phyloP scores from a whole-genome alignment of 1,140 invertebrate species.

The Apis florea region DNA sequence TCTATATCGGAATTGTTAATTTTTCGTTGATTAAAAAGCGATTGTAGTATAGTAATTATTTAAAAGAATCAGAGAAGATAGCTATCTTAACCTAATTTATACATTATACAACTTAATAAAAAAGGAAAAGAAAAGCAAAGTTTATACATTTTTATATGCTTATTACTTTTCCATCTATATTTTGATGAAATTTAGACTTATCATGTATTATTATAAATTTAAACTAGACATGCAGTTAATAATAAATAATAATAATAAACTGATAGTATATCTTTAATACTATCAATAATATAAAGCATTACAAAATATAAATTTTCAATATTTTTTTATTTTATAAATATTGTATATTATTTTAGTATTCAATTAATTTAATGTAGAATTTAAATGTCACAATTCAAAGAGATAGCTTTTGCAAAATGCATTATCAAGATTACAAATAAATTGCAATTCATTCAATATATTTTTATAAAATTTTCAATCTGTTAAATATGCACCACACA shows the following conservation, averaged over 20 bases:
- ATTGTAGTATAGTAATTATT: neutral
- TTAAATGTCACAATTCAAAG: too few species aligned
- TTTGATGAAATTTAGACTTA: neutral
- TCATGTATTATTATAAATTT: too few species aligned
- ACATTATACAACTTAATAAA: too few species aligned
- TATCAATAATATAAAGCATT: neutral
- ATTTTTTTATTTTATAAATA: neutral
- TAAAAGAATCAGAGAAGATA: too few species aligned
- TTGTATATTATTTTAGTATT: neutral
- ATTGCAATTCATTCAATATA: neutral
- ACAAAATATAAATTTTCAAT: neutral
- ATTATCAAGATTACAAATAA: neutral
- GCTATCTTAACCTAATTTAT: too few species aligned
- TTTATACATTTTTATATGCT: too few species aligned
- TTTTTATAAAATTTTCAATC: neutral
- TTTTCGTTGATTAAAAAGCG: constrained; percentile 32
- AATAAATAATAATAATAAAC: too few species aligned
- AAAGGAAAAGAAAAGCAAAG: too few species aligned
- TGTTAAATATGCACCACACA: neutral
- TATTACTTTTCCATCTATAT: too few species aligned
- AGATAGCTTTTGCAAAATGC: neutral
- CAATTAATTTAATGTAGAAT: neutral
- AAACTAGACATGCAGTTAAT: too few species aligned
- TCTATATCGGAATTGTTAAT: neutral
- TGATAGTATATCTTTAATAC: neutral